Conservation (phyloP, 2,113 vertebrate species). For the Eulacestoma nigropectus region DNA sequence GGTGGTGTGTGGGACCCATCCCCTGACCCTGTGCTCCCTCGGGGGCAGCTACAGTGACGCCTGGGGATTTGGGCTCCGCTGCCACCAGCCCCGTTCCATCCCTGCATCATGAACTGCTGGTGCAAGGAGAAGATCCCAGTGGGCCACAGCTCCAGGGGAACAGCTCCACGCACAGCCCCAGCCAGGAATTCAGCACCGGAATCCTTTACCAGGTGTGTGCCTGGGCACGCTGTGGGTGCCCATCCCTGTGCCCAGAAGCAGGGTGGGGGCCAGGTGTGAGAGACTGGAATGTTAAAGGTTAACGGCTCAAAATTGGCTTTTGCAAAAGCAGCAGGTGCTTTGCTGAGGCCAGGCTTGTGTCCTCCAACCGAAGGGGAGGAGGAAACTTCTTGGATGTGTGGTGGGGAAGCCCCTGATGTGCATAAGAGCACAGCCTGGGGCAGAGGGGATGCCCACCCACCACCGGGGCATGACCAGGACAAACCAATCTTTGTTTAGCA, state of each 20-base stretch:
- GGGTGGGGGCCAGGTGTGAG: background rate
- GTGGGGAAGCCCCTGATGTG: no score
- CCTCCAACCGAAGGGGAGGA: background rate
- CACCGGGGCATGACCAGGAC: background rate
- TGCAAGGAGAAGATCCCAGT: conserved; percentile 74
- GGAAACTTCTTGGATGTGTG: background rate
- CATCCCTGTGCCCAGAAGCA: fast-evolving
- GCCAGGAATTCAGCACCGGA: conserved; percentile 68
- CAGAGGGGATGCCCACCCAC: background rate
- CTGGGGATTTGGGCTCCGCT: background rate
- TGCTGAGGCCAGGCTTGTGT: background rate
- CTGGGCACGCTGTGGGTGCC: conserved; percentile 9
- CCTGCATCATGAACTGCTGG: conserved; percentile 71
- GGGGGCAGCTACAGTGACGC: background rate
- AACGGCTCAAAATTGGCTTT: background rate
- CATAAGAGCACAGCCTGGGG: background rate
- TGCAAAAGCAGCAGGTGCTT: background rate
- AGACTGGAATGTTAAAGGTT: background rate
- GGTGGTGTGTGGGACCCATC: background rate
- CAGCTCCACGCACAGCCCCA: conserved; percentile 61
- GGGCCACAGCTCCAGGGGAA: conserved; percentile 45
- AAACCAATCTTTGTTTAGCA: background rate
- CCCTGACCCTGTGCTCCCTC: background rate
- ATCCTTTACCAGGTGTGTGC: conserved; percentile 65
- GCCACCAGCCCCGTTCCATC: background rate